Evolutionary conservation across 1,140 invertebrate species (phyloP).

Genomic region (Plodia interpunctella): DNA sequence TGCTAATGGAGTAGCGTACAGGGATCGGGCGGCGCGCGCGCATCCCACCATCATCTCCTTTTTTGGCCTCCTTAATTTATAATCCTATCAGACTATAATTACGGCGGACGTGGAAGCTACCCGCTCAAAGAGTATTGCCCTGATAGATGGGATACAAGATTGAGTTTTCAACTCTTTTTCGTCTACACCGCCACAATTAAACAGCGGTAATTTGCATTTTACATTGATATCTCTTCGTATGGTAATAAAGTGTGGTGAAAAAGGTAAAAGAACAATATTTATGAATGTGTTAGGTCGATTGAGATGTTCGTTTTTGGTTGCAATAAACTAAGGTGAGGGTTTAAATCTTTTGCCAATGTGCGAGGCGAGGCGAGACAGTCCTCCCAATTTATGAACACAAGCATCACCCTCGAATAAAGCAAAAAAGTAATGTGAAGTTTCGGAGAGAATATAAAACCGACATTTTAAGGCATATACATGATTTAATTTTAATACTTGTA

Average conservation of each 20-base stretch:
- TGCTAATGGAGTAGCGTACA: constrained; percentile 51
- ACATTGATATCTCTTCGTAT: constrained; percentile 4
- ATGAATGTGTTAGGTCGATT: constrained; percentile 1
- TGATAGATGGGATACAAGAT: constrained; percentile 13
- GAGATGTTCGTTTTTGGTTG: neutral
- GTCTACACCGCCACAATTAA: constrained; percentile 1
- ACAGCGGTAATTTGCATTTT: constrained; percentile 10
- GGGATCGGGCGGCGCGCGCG: constrained; percentile 34
- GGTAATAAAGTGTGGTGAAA: neutral
- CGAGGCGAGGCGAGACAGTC: too few species aligned
- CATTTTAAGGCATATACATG: too few species aligned
- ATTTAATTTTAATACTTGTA: too few species aligned
- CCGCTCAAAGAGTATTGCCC: constrained; percentile 23
- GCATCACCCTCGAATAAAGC: too few species aligned
- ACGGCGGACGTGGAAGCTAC: constrained; percentile 22
- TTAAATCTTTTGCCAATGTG: neutral
- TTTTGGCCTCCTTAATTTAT: constrained; percentile 50
- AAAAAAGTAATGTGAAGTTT: too few species aligned
- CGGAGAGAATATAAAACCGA: too few species aligned
- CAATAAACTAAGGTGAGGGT: neutral
- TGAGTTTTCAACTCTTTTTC: constrained; percentile 10
- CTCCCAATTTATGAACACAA: too few species aligned
- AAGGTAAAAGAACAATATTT: constrained; percentile 3
- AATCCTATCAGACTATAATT: constrained; percentile 43
- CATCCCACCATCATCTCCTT: constrained; percentile 27